Conservation (phyloP, 1,140 invertebrate genomes). For the Drosophila biarmipes region DNA sequence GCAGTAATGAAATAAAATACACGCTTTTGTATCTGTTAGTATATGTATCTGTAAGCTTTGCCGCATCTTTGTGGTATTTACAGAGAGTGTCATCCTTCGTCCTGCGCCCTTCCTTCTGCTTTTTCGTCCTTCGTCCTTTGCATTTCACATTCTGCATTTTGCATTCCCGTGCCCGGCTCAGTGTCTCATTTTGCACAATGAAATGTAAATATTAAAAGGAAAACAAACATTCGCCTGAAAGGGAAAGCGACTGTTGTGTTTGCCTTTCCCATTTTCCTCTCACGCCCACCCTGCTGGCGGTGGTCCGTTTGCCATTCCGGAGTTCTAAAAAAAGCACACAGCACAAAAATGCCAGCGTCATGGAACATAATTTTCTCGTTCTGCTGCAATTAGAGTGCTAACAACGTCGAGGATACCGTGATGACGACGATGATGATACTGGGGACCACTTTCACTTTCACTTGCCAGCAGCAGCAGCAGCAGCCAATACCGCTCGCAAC, state of each 20-base stretch:
- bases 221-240: slow-evolving; percentile 60
- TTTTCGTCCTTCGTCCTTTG: slow-evolving; percentile 11
- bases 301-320: slow-evolving; percentile 14
- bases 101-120: not conserved
- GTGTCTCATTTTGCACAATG: slow-evolving; percentile 65
- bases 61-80: slow-evolving; percentile 68
- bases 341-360: slow-evolving; percentile 35
- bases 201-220: slow-evolving; percentile 75
- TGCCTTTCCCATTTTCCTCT: slow-evolving; percentile 38
- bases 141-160: slow-evolving; percentile 50
- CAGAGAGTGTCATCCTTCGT: slow-evolving; percentile 53
- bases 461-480: slow-evolving; percentile 28
- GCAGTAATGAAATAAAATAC: slow-evolving; percentile 61
- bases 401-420: slow-evolving; percentile 4
- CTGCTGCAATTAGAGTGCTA: slow-evolving; percentile 49
- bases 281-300: not conserved
- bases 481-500: slow-evolving; percentile 33
- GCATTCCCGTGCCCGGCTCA: slow-evolving; percentile 55
- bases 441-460: slow-evolving; percentile 42
- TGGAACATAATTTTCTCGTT: slow-evolving; percentile 53
- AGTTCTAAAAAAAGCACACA: slow-evolving; percentile 29
- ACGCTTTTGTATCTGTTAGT: slow-evolving; percentile 34
- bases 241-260: slow-evolving; percentile 53
- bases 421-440: too few species aligned
- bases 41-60: slow-evolving; percentile 6